Percentiles rank a stretch among this genome's conserved stretches.
These are phyloP conservation scores for Pseudococcus viburni DNA, from an alignment of 2,888 invertebrate species.

Conservation along the genomic window DNA sequence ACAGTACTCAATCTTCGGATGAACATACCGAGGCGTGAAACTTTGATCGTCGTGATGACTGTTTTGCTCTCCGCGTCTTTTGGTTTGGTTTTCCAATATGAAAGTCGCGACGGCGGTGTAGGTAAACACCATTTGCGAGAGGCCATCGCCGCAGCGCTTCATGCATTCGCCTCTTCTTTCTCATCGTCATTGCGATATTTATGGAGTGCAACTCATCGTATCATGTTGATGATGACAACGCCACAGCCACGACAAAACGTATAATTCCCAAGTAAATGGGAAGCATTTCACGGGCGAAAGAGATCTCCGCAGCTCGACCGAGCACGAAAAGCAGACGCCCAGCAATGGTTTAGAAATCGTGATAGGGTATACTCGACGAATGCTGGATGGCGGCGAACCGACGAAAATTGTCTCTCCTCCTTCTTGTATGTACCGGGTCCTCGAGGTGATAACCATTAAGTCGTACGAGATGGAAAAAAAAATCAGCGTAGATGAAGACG, in stretches of 20 bases:
- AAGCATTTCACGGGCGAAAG: background rate
- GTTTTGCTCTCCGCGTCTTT: background rate
- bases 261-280: background rate
- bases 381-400: background rate
- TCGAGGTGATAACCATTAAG: constrained; percentile 56
- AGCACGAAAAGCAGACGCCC: constrained; percentile 5
- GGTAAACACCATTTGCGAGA: background rate
- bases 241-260: background rate
- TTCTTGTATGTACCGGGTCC: constrained; percentile 10
- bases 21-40: background rate
- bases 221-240: background rate
- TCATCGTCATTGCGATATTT: background rate
- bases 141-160: background rate
- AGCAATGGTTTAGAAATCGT: constrained; percentile 24
- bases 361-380: constrained; percentile 2
- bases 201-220: background rate
- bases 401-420: constrained; percentile 39
- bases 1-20: background rate
- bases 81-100: background rate
- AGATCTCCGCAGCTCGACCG: background rate
- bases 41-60: background rate
- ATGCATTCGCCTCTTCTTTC: background rate
- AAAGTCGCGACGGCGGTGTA: background rate
- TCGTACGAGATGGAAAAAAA: background rate
- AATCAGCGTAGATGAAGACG: background rate